Percentiles rank a stretch among this genome's conserved stretches.
Evolutionary conservation across 37 sponge, comb jelly and placozoan genomes (phyloP).

Genomic region (Diacarnus erythraeanus): DNA sequence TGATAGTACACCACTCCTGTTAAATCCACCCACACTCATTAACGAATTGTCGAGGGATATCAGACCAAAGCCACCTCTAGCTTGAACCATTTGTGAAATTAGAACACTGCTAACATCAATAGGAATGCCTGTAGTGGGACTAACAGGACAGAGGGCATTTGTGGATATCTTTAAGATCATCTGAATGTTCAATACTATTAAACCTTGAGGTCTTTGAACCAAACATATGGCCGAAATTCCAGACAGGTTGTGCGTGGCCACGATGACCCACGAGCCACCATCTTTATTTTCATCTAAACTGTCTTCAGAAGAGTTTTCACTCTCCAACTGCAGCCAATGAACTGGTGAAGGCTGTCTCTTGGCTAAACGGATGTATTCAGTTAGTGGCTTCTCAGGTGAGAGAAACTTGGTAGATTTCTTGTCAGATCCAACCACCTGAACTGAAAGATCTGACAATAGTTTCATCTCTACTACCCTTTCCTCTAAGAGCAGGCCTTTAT

Average conservation of each 20-base stretch:
- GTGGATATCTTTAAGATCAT: not conserved
- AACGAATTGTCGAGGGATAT: constrained; percentile 17
- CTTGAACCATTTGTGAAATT: constrained; percentile 34
- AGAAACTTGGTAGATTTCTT: constrained; percentile 2
- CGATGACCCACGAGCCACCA: not conserved
- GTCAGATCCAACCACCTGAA: not conserved
- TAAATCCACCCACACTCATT: constrained; percentile 68
- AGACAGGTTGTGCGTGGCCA: constrained; percentile 3
- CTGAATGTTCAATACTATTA: constrained; percentile 17
- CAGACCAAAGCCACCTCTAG: constrained; percentile 60
- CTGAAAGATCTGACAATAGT: not conserved
- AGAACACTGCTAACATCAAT: not conserved
- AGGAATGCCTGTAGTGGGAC: constrained; percentile 70
- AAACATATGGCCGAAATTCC: not conserved
- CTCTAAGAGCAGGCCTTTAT: not conserved
- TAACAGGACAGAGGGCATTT: constrained; percentile 4
- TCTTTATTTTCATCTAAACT: not conserved
- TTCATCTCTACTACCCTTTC: not conserved
- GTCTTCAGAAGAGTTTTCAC: not conserved
- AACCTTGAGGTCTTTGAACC: not conserved
- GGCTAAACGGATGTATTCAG: not conserved
- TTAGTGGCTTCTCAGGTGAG: constrained; percentile 4
- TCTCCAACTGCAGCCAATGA: constrained; percentile 36
- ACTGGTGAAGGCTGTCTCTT: constrained; percentile 14
- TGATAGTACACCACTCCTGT: constrained; percentile 51